Conservation (phyloP, 2,797 vertebrate genomes). For the Todus mexicanus region DNA sequence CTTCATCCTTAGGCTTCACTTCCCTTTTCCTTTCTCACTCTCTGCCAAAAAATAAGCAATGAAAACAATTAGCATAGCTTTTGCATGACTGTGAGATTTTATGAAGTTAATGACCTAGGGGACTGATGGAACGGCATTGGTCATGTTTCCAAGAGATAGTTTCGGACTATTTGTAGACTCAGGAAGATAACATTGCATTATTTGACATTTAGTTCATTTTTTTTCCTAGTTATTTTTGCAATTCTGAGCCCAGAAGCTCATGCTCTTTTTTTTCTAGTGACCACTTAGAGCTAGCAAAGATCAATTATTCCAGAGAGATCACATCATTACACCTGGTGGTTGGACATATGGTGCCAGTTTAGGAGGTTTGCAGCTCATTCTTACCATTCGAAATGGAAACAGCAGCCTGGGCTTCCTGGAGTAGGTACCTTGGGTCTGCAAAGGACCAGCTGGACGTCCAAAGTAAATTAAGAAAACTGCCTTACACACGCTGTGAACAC, state of each 20-base stretch:
- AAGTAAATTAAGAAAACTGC: background rate
- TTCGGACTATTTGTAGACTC: background rate
- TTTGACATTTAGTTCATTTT: background rate
- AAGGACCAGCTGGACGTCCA: background rate
- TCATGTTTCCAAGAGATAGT: background rate
- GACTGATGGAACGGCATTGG: background rate
- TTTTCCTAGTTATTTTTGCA: background rate
- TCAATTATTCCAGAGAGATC: background rate
- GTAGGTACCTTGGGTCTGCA: background rate
- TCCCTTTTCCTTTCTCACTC: background rate
- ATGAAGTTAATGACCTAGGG: background rate
- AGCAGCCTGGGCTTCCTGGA: background rate
- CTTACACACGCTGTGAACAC: background rate
- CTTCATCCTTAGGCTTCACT: background rate
- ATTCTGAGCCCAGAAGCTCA: background rate
- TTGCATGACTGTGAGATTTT: background rate
- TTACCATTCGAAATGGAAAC: background rate
- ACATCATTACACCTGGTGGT: fast-evolving
- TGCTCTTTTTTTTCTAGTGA: background rate
- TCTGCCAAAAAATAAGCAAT: background rate
- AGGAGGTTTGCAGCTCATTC: background rate
- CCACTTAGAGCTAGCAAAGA: background rate
- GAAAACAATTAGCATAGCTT: background rate
- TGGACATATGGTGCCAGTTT: background rate
- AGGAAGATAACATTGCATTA: background rate